These are phyloP conservation scores for Ia io DNA, from an alignment of 2,113 vertebrate species.

Conservation along the genomic window DNA sequence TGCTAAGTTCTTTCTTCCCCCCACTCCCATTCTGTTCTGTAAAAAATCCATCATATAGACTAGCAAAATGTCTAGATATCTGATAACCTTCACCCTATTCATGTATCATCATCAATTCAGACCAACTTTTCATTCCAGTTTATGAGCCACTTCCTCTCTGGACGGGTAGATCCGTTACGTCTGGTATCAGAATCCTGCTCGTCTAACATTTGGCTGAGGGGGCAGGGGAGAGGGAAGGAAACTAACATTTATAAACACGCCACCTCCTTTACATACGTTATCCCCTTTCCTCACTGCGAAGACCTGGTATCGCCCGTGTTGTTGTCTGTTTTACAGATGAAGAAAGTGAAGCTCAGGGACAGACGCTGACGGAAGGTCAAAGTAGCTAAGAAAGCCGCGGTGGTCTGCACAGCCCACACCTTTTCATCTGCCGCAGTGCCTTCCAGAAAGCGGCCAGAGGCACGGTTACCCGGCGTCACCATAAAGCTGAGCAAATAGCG, in stretches of 20 bases:
- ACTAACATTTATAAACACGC: background rate
- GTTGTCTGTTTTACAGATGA: rapidly evolving
- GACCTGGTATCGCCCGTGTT: rapidly evolving
- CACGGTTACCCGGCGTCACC: background rate
- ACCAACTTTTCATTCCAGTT: background rate
- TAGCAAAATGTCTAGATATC: background rate
- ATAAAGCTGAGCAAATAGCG: background rate
- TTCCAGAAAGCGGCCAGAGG: background rate
- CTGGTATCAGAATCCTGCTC: background rate
- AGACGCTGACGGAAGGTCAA: rapidly evolving
- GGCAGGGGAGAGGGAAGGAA: background rate
- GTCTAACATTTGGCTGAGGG: background rate
- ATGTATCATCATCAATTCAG: background rate
- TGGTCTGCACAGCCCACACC: rapidly evolving
- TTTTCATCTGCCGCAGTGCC: background rate
- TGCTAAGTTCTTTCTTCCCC: background rate
- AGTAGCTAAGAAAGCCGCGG: rapidly evolving
- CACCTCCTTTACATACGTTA: too few relatives aligned
- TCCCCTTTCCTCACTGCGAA: background rate
- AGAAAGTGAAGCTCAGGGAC: background rate
- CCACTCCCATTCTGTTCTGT: background rate
- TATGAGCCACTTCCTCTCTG: background rate
- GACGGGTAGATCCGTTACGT: rapidly evolving
- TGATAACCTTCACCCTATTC: background rate
- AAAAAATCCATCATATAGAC: too few relatives aligned